Evolutionary conservation across 2,797 vertebrate species (phyloP).

Genomic region (Hoplostethus atlanticus): DNA sequence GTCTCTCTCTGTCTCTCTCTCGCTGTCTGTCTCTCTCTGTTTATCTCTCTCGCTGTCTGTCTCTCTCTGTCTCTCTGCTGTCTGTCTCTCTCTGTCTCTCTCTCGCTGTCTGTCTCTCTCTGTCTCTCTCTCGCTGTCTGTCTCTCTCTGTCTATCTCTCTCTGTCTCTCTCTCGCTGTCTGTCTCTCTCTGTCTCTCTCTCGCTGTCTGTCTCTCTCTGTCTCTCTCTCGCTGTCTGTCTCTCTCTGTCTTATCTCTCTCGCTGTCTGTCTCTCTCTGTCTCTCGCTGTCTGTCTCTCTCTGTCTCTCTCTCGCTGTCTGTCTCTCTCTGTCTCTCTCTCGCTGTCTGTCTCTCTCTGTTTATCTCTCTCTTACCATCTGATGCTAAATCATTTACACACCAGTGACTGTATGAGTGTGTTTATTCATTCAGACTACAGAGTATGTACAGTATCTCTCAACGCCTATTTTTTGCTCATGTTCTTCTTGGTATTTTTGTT

Average conservation of each 20-base stretch:
- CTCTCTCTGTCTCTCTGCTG: conserved; percentile 22
- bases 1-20: conserved; percentile 6
- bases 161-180: background rate
- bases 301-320: conserved; percentile 16
- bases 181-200: conserved; percentile 1
- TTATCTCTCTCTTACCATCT: conserved; percentile 26
- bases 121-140: conserved; percentile 15
- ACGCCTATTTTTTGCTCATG: too few relatives aligned
- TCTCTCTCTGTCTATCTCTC: background rate
- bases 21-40: conserved; percentile 9
- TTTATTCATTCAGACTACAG: background rate
- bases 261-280: conserved; percentile 9
- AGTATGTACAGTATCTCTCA: too few relatives aligned
- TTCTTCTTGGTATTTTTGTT: background rate
- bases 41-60: background rate
- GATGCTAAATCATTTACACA: conserved; percentile 34
- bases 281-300: background rate
- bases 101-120: background rate
- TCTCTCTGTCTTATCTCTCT: too few relatives aligned
- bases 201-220: conserved; percentile 11
- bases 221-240: background rate
- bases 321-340: background rate
- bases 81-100: conserved; percentile 1
- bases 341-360: background rate
- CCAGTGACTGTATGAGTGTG: conserved; percentile 11